phyloP scores from a whole-genome alignment of 1,140 invertebrate species.

The Nasonia longicornis region DNA sequence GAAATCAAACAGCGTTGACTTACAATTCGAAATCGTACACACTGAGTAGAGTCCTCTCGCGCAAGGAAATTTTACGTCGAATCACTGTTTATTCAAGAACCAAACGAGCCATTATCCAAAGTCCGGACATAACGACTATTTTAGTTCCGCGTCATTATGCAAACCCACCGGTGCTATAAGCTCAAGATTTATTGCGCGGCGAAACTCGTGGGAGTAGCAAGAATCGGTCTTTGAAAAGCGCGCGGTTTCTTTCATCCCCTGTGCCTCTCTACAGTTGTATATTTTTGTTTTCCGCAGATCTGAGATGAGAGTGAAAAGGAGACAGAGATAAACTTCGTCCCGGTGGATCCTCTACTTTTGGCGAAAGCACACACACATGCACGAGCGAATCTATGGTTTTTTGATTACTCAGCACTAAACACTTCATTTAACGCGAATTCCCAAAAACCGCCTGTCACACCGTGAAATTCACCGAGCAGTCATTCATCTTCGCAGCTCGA shows the following conservation, averaged over 20 bases:
- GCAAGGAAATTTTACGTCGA: no score
- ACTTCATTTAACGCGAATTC: slow-evolving; percentile 45
- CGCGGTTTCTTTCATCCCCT: slow-evolving; percentile 7
- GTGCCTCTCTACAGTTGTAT: background rate
- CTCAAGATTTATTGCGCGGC: slow-evolving; percentile 6
- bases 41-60: no score
- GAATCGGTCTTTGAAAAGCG: background rate
- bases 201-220: slow-evolving; percentile 20
- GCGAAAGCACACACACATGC: background rate
- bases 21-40: no score
- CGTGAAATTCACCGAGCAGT: slow-evolving; percentile 40
- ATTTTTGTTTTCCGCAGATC: slow-evolving; percentile 11
- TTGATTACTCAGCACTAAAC: slow-evolving; percentile 48
- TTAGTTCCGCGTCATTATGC: no score
- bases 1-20: no score
- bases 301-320: background rate
- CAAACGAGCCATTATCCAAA: background rate
- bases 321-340: background rate
- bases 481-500: slow-evolving; percentile 32
- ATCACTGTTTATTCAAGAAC: background rate
- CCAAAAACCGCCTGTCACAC: slow-evolving; percentile 44
- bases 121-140: background rate
- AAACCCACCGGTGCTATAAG: background rate
- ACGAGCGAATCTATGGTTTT: slow-evolving; percentile 25
- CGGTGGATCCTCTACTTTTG: background rate